Evolutionary conservation across 2,797 vertebrate genomes (phyloP).

Genomic region (Aplochiton taeniatus): DNA sequence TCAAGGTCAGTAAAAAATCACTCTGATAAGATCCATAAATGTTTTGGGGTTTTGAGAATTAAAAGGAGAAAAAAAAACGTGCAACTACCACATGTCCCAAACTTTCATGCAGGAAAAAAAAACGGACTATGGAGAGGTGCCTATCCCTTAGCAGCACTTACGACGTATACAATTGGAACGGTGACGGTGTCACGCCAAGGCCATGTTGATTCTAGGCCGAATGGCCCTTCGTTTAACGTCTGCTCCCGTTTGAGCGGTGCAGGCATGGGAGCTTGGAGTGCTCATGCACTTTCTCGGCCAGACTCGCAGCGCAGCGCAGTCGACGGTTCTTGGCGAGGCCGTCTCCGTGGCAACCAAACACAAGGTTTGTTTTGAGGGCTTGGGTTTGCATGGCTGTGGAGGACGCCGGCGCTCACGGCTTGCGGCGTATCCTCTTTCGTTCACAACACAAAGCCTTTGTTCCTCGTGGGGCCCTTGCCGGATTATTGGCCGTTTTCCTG

Average conservation of each 20-base stretch:
- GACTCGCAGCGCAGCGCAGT: conserved; percentile 10
- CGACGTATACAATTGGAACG: conserved; percentile 50
- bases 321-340: conserved; percentile 42
- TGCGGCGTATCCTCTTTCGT: conserved; percentile 23
- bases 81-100: conserved; percentile 23
- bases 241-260: conserved; percentile 37
- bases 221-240: conserved; percentile 51
- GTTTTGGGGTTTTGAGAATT: conserved; percentile 41
- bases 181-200: conserved; percentile 35
- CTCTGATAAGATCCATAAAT: conserved; percentile 13
- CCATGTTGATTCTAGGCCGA: conserved; percentile 47
- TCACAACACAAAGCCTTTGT: conserved; percentile 46
- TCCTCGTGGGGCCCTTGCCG: conserved; percentile 19
- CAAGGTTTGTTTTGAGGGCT: conserved; percentile 68
- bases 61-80: conserved; percentile 40
- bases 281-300: conserved; percentile 56
- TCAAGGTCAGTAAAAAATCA: conserved; percentile 1
- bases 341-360: conserved; percentile 76
- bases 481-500: conserved; percentile 13
- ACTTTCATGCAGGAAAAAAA: neutral
- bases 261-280: conserved; percentile 43
- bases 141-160: conserved; percentile 38
- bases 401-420: conserved; percentile 16
- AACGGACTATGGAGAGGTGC: conserved; percentile 25
- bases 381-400: conserved; percentile 23